These are phyloP conservation scores for Holothuria scabra DNA, from an alignment of 53 echinoderm and acorn worm species.

Conservation along the genomic window DNA sequence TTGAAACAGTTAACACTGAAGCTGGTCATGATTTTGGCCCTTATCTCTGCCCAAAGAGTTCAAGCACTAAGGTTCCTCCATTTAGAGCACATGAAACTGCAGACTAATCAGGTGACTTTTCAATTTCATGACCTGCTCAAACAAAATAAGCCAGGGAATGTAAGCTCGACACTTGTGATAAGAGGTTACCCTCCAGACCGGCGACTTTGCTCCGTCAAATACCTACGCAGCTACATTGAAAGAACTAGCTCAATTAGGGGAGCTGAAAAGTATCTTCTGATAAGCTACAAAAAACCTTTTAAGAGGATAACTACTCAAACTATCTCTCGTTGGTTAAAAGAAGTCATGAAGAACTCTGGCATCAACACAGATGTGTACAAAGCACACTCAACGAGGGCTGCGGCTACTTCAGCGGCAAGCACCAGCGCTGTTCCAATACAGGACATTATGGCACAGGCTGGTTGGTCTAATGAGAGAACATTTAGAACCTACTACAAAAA, in stretches of 20 bases:
- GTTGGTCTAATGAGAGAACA: conserved; percentile 17
- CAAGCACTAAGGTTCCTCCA: too few species aligned
- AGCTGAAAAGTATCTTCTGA: conserved; percentile 3
- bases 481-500: conserved; percentile 39
- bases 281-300: conserved; percentile 13
- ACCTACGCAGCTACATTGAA: not conserved
- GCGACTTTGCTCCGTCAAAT: not conserved
- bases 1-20: too few species aligned
- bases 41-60: too few species aligned
- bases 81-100: too few species aligned
- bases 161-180: not conserved
- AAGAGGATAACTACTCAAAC: conserved; percentile 7
- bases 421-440: not conserved
- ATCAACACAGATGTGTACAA: conserved; percentile 43
- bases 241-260: not conserved
- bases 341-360: conserved; percentile 26
- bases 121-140: conserved; percentile 6
- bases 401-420: not conserved
- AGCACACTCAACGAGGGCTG: conserved; percentile 44
- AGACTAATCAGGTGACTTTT: conserved; percentile 7
- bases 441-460: not conserved
- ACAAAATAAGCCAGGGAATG: conserved; percentile 22
- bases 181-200: conserved; percentile 10
- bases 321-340: not conserved
- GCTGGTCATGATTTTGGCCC: too few species aligned